Evolutionary conservation across 2,888 invertebrate species (phyloP), one percentile per base, ranked within the genome.

Genomic region (Drosophila greeni): DNA sequence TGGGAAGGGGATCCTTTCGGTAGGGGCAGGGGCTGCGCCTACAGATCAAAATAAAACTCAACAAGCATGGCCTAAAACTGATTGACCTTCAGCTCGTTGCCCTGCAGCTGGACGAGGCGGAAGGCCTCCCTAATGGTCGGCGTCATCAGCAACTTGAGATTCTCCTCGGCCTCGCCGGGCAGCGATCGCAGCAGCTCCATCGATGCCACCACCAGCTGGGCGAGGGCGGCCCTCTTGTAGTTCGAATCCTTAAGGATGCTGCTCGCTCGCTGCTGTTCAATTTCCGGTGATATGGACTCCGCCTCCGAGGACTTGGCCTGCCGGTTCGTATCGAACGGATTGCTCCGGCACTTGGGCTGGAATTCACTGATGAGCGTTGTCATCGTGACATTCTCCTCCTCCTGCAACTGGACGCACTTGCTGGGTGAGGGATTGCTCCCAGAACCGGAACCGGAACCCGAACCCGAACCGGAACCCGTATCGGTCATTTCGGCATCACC

Each of bases 201-300:
- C 72, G 95, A 94, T 23, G 95, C 95, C 86, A 94, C 94, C 76
- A 97, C 91, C 77, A 96, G 93, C 87, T 97, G 96, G 29, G 95
- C 94, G 90, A 96, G 93, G 20, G 96, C 95, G 58, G 93, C 92
- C 67, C 95, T 91, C 85, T 94, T 95, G 18, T 96, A 95, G 84
- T 97, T 97, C 55, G 94, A 93, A 87, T 97, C 97, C 91, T 95
- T 96, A 72, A 93, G 92, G 67, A 96, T 94, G 81, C 96, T 95
- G 48, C 93, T 90, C 54, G 93, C 92, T 74, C 95, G 91, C 85
- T 96, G 95, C 76, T 94, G 94, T 82, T 95, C 95, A 57, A 96
- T 94, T 88, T 95, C 95, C 0, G 94, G 94, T 4, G 95, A 94
- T 7, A 95, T 92, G 2, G 94, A 93, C 82, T 93, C 93, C 0